Base-by-base conservation (phyloP, 2,888 invertebrate species). In the Plusia festucae region DNA sequence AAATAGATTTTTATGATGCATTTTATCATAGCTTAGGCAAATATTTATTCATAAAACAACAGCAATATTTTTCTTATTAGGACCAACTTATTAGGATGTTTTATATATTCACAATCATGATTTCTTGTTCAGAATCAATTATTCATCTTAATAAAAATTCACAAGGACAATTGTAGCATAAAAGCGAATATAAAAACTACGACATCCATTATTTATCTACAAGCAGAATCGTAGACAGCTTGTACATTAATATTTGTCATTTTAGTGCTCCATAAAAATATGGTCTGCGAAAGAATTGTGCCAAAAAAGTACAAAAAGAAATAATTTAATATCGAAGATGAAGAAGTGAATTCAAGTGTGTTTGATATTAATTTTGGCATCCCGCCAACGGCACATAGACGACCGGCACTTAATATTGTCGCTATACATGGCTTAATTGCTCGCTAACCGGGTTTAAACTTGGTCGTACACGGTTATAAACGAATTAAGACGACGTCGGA, bases 381-480 rank as follows among this genome's bases (percentile, higher is more conserved):
- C 6, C 7, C 27, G 72, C 70, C 76, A 81, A 59, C 63, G 49
- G n/a, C 34, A 56, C 70, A 61, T 53, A 60, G 65, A 53, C 59
- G 59, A 65, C 46, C 46, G 53, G 52, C 60, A 66, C 66, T 81
- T 75, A 75, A 68, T 81, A 61, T 64, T 73, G 73, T 81, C 68
- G 65, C 73, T 71, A 79, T 76, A 76, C 70, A 76, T 58, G 76
- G 66, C 73, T 58, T 79, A 79, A 79, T 79, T 79, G 77, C 76
- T 73, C 51, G 51, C 63, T 79, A 81, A 79, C 73, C 44, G 66
- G 44, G 70, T 73, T 81, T 67, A 70, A 78, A 73, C 49, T 79
- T 81, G 62, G 68, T 49, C 66, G 63, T 61, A 64, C 65, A 58
- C 18, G 58, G 49, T 58, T 64, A 65, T 76, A 79, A 78, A 67